Base-by-base conservation (phyloP, 2,888 invertebrate species). In the Dicranocentrus wangi region DNA sequence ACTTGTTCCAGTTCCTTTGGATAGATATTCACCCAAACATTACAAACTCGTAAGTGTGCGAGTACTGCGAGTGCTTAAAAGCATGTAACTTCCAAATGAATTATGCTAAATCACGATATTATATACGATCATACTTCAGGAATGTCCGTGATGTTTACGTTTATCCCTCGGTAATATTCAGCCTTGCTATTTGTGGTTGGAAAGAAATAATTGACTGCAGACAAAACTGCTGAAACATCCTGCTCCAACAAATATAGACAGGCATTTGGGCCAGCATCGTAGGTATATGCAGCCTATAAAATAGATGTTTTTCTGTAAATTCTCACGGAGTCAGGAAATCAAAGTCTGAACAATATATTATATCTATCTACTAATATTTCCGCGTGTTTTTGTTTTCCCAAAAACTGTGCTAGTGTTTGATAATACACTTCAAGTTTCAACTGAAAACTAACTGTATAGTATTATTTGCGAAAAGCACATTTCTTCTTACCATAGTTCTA, bases 221-320 rank as follows among this genome's bases (percentile, higher is more conserved):
- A 89, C 25, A 94, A 80, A 13, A 96, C 90, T 87, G 91, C 91
- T 0, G 93, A 90, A 0, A 97, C 93, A 88, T 94, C 92, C 82
- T 93, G 90, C 85, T 95, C 93, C 65, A 95, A 89, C 17, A 97
- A 89, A 89, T 94, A 98, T 0, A 99, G 89, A 88, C 96, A 97
- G 2, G 96, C 96, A 90, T 99, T 99, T 65, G 98, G 95, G 3
- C 99, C 99, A 72, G 99, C 99, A 91, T 99, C 99, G 90, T 96
- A 99, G 17, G 99, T 98, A 88, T 99, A 99, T 0, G 97, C 97
- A 7, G 96, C 92, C 92, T 93, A 87, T n/a, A n/a, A n/a, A 68
- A 89, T 17, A 63, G 53, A 25, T 53, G 27, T 61, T 0, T 13
- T n/a, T n/a, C n/a, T n/a, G n/a, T n/a, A n/a, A n/a, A n/a, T n/a